phyloP scores from a whole-genome alignment of 2,113 vertebrate species.

The Callipepla squamata region DNA sequence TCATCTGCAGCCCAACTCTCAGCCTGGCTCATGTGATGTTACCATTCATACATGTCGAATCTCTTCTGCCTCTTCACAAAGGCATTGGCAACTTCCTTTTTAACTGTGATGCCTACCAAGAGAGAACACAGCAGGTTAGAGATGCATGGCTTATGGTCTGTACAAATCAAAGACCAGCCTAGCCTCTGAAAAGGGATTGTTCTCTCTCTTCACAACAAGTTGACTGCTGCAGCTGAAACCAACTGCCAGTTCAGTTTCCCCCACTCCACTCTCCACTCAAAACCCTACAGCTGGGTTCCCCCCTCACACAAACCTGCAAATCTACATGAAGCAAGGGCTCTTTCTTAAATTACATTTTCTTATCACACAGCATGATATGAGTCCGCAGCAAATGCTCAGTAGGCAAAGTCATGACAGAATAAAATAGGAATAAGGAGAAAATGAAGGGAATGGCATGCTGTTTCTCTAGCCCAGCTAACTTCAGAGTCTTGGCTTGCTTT shows the following conservation, averaged over 20 bases:
- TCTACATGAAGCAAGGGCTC: neutral
- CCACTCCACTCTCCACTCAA: neutral
- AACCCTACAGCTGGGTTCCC: neutral
- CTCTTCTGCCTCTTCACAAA: constrained; percentile 72
- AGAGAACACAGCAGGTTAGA: neutral
- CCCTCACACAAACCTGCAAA: neutral
- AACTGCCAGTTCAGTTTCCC: fast-evolving
- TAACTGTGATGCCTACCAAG: constrained; percentile 55
- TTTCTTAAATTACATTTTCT: neutral
- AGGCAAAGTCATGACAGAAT: neutral
- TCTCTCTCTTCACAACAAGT: neutral
- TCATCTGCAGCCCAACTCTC: neutral
- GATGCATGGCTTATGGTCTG: neutral
- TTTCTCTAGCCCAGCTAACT: neutral
- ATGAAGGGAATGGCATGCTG: neutral
- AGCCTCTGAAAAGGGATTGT: neutral
- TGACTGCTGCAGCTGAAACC: neutral
- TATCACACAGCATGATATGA: neutral
- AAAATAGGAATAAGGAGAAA: neutral
- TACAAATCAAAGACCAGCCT: neutral
- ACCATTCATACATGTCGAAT: constrained; percentile 62
- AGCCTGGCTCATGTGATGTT: neutral
- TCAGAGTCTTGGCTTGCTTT: neutral
- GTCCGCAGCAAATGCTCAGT: neutral
- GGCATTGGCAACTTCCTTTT: constrained; percentile 57